Percentiles rank a stretch among this genome's conserved stretches.
phyloP scores from a whole-genome alignment of 2,888 invertebrate species.

The Anthophora plumipes region DNA sequence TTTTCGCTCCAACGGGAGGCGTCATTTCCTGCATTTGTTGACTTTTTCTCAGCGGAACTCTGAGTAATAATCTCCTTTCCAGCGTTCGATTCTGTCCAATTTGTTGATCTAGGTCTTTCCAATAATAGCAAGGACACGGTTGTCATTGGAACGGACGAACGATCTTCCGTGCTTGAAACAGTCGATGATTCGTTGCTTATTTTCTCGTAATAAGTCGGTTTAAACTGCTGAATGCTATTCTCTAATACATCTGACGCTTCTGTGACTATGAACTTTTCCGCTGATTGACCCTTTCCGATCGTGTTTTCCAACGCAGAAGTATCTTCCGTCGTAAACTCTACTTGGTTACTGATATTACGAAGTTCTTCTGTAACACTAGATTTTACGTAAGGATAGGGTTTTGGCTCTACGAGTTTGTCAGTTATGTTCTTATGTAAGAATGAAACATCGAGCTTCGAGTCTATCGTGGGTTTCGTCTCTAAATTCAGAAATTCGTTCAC shows the following conservation, averaged over 20 bases:
- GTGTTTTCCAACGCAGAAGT: constrained; percentile 76
- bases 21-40: constrained; percentile 53
- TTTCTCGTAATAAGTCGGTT: constrained; percentile 70
- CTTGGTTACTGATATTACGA: constrained; percentile 18
- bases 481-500: constrained; percentile 66
- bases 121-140: constrained; percentile 6
- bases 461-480: constrained; percentile 44
- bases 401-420: constrained; percentile 54
- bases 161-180: constrained; percentile 30
- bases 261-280: constrained; percentile 72
- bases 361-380: constrained; percentile 32
- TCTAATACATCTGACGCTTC: constrained; percentile 77
- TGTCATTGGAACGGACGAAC: constrained; percentile 31
- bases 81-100: constrained; percentile 21
- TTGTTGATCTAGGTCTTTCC: constrained; percentile 27
- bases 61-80: constrained; percentile 14
- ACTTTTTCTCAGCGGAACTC: constrained; percentile 24
- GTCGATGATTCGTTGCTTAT: constrained; percentile 52
- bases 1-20: constrained; percentile 49
- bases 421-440: constrained; percentile 39
- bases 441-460: constrained; percentile 20
- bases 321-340: constrained; percentile 66
- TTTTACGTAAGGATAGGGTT: constrained; percentile 76
- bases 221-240: constrained; percentile 77
- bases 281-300: constrained; percentile 69